Percentiles rank a stretch among this genome's conserved stretches.
Conservation (phyloP, 1,140 invertebrate genomes). For the Zaprionus ghesquierei region DNA sequence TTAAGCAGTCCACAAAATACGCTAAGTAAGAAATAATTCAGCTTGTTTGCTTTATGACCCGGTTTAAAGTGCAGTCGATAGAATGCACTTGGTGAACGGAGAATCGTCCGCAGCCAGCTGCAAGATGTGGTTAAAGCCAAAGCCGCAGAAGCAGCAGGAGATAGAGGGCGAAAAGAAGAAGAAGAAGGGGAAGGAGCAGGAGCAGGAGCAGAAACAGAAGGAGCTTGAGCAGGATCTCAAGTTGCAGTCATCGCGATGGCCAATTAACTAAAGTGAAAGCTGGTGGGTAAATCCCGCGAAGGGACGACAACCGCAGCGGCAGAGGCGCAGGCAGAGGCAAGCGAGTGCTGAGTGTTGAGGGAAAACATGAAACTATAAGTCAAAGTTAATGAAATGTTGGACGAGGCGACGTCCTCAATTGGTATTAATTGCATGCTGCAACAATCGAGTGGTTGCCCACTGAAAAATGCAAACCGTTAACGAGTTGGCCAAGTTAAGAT, state of each 20-base stretch:
- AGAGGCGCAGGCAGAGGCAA: neutral
- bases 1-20: neutral
- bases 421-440: constrained; percentile 58
- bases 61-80: neutral
- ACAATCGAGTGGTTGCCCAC: constrained; percentile 32
- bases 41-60: neutral
- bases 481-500: constrained; percentile 17
- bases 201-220: neutral
- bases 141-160: neutral
- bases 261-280: constrained; percentile 65
- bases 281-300: neutral
- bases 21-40: neutral
- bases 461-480: constrained; percentile 30
- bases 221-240: neutral
- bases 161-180: too few relatives aligned
- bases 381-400: constrained; percentile 67
- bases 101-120: neutral
- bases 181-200: neutral
- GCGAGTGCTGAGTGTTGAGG: neutral
- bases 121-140: neutral
- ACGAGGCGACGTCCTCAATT: constrained; percentile 51
- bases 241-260: constrained; percentile 13
- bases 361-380: constrained; percentile 46
- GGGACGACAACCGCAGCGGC: neutral
- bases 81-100: neutral